These are phyloP conservation scores for Heliconius hermathena DNA, from an alignment of 1,140 invertebrate species.

Conservation along the genomic window DNA sequence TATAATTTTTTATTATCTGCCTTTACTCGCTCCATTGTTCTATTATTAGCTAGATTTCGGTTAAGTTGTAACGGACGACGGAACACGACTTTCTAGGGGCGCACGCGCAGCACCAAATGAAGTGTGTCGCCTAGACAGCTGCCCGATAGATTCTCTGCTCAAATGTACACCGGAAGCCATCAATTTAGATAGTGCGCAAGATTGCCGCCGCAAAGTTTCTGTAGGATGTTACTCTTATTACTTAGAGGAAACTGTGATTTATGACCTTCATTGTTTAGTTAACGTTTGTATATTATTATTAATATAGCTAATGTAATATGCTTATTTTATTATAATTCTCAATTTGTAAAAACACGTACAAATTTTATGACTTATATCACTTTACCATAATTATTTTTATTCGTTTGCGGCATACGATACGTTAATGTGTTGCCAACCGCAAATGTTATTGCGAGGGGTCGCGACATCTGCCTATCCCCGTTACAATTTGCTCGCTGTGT, in stretches of 20 bases:
- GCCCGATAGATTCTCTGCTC: slow-evolving; percentile 62
- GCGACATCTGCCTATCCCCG: slow-evolving; percentile 44
- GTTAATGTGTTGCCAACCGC: slow-evolving; percentile 17
- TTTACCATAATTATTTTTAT: slow-evolving; percentile 20
- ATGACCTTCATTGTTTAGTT: slow-evolving; percentile 77
- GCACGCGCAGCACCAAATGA: slow-evolving; percentile 73
- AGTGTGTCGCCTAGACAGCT: slow-evolving; percentile 77
- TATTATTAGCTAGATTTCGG: slow-evolving; percentile 67
- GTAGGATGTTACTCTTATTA: slow-evolving; percentile 72
- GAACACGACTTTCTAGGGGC: slow-evolving; percentile 72
- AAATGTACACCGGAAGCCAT: slow-evolving; percentile 78
- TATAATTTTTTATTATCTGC: background rate
- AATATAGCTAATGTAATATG: background rate
- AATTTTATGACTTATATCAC: background rate
- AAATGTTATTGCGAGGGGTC: slow-evolving; percentile 39
- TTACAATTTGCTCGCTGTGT: slow-evolving; percentile 33
- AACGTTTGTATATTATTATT: slow-evolving; percentile 43
- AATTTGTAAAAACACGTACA: background rate
- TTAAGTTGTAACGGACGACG: slow-evolving; percentile 60
- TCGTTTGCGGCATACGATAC: slow-evolving; percentile 42
- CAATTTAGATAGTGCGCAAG: slow-evolving; percentile 77
- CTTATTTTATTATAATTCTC: background rate
- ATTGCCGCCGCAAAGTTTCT: slow-evolving; percentile 72
- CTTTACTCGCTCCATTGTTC: slow-evolving; percentile 48
- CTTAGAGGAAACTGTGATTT: slow-evolving; percentile 76